Conservation (phyloP, 2,113 vertebrate genomes). For the Scatophagus argus region DNA sequence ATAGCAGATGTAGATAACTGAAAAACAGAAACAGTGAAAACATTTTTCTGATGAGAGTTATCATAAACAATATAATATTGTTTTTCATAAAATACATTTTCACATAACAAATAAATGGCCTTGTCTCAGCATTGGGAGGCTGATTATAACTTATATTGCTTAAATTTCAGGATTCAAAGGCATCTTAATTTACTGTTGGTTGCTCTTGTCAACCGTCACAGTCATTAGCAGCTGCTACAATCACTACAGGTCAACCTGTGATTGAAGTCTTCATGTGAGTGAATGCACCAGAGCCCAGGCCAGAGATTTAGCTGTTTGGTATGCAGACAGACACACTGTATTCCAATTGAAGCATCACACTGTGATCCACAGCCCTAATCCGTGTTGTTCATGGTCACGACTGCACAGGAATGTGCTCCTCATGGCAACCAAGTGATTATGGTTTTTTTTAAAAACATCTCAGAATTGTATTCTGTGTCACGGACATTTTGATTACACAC, state of each 20-base stretch:
- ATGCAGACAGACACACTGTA: conserved; percentile 63
- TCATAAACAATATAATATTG: not conserved
- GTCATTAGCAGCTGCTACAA: conserved; percentile 38
- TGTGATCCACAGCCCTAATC: conserved; percentile 70
- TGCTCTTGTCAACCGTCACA: conserved; percentile 20
- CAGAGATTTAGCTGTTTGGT: conserved; percentile 55
- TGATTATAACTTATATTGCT: not conserved
- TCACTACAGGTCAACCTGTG: conserved; percentile 37
- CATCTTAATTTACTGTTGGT: conserved; percentile 6
- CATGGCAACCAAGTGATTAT: conserved; percentile 74
- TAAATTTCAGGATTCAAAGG: conserved; percentile 8
- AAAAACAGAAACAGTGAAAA: not conserved
- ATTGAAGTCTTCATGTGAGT: conserved; percentile 45
- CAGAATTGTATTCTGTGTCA: conserved; percentile 70
- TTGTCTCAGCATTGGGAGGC: not conserved
- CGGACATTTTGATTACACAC: conserved; percentile 45
- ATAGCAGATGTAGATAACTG: conserved; percentile 1
- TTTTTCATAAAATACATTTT: not conserved
- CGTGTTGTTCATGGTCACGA: conserved; percentile 63
- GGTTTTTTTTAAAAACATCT: conserved; percentile 67
- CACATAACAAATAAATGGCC: not conserved
- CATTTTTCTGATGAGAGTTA: conserved; percentile 10
- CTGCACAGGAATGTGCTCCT: conserved; percentile 72
- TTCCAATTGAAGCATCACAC: conserved; percentile 63
- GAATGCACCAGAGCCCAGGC: conserved; percentile 22